Base-by-base conservation (phyloP, 2,888 invertebrate species). In the Dusona sp. region DNA sequence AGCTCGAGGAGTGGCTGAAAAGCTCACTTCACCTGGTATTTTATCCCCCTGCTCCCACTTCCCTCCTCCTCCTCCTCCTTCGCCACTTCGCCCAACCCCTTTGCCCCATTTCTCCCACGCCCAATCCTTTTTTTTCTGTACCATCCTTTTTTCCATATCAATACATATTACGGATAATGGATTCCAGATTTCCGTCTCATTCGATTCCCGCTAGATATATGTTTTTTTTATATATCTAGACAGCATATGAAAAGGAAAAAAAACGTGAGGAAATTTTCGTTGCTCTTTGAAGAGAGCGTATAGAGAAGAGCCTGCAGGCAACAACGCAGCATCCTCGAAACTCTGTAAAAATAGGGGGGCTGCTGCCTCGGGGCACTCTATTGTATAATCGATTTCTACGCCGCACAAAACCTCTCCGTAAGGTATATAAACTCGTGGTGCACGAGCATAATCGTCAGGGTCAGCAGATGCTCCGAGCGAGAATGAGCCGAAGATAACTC, bases 341-440 rank as follows among this genome's bases (percentile, higher is more conserved):
- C 64, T 25, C 25, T n/a, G 25, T 25, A 19, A 48, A 65, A 77
- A 77, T 45, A 65, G 75, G 64, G 79, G 54, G 68, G 25, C 64
- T 54, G 33, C 16, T 25, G 82, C 79, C 79, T 57, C 45, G 65
- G 85, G 79, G 42, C 25, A 61, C 70, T 79, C 79, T 61, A 86
- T 86, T 86, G 86, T 86, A 65, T 80, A 83, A 83, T 83, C 86
- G 77, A 83, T 83, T 86, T 80, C 77, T 83, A 67, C 80, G 77
- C 33, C 80, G 82, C 67, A 80, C 80, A 51, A 80, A 82, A 70
- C 70, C 65, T 61, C 80, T 73, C 29, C 42, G 74, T 22, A 48
- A 68, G 82, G 48, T 77, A 77, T 68, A 82, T 42, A 77, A 82
- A 82, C 48, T 25, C 48, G 36, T 54, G 45, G 33, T 57, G 77